Conservation (phyloP, 2,888 invertebrate genomes). For the Drosophila affinis region DNA sequence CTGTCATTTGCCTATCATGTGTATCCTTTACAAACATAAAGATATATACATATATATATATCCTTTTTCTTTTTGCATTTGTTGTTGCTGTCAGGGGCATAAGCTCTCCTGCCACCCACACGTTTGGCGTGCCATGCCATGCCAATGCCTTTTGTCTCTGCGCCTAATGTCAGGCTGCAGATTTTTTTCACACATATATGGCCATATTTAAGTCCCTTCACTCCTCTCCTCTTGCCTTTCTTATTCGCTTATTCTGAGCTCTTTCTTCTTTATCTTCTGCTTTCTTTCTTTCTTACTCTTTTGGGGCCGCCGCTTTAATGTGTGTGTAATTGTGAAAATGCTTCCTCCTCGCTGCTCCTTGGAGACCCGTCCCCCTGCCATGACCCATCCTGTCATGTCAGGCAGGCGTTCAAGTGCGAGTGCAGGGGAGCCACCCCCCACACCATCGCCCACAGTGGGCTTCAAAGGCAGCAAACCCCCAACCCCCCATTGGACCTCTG, state of each 20-base stretch:
- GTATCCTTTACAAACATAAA: background rate
- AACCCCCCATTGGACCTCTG: background rate
- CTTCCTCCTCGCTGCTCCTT: slow-evolving; percentile 22
- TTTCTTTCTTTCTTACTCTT: slow-evolving; percentile 8
- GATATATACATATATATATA: background rate
- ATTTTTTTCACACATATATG: slow-evolving; percentile 27
- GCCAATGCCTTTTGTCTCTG: slow-evolving; percentile 15
- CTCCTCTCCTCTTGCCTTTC: background rate
- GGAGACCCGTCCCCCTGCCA: background rate
- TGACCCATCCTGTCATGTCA: slow-evolving; percentile 50
- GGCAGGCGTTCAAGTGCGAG: slow-evolving; percentile 67
- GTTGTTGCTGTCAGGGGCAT: slow-evolving; percentile 4
- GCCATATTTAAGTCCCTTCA: slow-evolving; percentile 35
- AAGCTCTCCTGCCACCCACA: slow-evolving; percentile 11
- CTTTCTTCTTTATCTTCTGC: slow-evolving; percentile 11
- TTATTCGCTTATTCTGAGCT: background rate
- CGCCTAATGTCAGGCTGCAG: slow-evolving; percentile 58
- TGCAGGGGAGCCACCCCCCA: background rate
- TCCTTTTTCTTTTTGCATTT: background rate
- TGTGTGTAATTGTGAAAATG: slow-evolving; percentile 76
- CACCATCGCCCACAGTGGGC: background rate
- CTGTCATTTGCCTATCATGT: slow-evolving; percentile 1
- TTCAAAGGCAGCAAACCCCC: background rate
- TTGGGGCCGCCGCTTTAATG: slow-evolving; percentile 62
- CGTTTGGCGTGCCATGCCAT: background rate